Base-by-base conservation (phyloP, 2,888 invertebrate genomes). In the Exephanes ischioxanthus region DNA sequence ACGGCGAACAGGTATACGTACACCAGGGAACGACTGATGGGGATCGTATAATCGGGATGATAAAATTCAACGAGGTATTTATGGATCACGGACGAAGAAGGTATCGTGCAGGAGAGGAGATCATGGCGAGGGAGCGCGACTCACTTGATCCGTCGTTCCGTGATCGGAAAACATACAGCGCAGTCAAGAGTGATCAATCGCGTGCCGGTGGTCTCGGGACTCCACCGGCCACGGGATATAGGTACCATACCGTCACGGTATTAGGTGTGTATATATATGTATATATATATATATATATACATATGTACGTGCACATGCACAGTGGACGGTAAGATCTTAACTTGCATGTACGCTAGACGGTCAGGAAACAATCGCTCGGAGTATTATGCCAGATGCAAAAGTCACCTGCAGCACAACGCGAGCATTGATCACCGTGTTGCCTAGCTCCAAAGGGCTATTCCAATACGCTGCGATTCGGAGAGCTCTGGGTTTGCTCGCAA, bases 331-430 rank as follows among this genome's bases (percentile, higher is more conserved):
- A 16, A 55, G 58, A 55, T 16, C 41, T 58, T 61, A 22, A 58
- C 58, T 22, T 26, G 41, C 58, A 16, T 81, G 67, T 58, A 66
- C 41, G 66, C 63, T 66, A 37, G 58, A 83, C 66, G 76, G 48
- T 78, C 75, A 75, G 76, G 80, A 72, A 81, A 87, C 81, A 84
- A 85, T 80, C 68, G 75, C 58, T 58, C 70, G 83, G 81, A 55
- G 84, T 73, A 84, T 85, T 84, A 84, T 81, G 80, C 85, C 80
- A 83, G 77, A 83, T 77, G 85, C 83, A 81, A 84, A 79, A 84
- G 87, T 87, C 87, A 85, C 85, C 87, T 81, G 85, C 83, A 67
- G 79, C 76, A 76, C 82, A 79, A 73, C 63, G 81, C 75, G 58
- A 63, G 80, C 85, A 85, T 85, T 87, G 87, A 85, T 87, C 83